Evolutionary conservation across 2,888 invertebrate genomes (phyloP).

Genomic region (Drosophila austrosaltans): DNA sequence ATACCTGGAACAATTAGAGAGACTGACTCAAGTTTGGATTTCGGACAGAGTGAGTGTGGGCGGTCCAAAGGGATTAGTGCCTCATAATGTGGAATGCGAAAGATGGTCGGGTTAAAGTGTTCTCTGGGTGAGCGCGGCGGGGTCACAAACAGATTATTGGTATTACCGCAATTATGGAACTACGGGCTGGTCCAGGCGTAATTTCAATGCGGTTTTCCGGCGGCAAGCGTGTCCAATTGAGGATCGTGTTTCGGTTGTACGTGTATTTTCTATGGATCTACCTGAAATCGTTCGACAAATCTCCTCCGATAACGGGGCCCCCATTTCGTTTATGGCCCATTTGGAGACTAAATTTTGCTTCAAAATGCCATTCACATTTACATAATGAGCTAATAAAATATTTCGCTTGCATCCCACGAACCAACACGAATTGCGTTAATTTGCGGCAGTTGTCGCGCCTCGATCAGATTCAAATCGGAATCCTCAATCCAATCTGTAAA

Average conservation of each 20-base stretch:
- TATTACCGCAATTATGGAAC: constrained; percentile 79
- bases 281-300: constrained; percentile 36
- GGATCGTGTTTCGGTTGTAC: background rate
- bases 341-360: constrained; percentile 24
- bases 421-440: constrained; percentile 66
- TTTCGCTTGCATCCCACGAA: constrained; percentile 79
- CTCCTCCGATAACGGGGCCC: background rate
- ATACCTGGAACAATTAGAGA: constrained; percentile 57
- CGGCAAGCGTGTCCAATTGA: constrained; percentile 62
- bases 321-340: constrained; percentile 8
- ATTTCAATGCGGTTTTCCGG: constrained; percentile 77
- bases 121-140: background rate
- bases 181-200: constrained; percentile 72
- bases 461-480: constrained; percentile 46
- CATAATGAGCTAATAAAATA: constrained; percentile 80
- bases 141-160: constrained; percentile 70
- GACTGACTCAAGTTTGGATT: constrained; percentile 54
- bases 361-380: constrained; percentile 67
- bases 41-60: constrained; percentile 41
- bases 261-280: constrained; percentile 15
- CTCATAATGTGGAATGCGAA: constrained; percentile 47
- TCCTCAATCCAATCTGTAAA: constrained; percentile 26
- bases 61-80: constrained; percentile 53
- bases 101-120: constrained; percentile 13
- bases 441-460: constrained; percentile 80